A percentile compares a stretch with the other conserved stretches of the same genome.
phyloP scores from a whole-genome alignment of 2,113 vertebrate species.

The Noturus placidus region DNA sequence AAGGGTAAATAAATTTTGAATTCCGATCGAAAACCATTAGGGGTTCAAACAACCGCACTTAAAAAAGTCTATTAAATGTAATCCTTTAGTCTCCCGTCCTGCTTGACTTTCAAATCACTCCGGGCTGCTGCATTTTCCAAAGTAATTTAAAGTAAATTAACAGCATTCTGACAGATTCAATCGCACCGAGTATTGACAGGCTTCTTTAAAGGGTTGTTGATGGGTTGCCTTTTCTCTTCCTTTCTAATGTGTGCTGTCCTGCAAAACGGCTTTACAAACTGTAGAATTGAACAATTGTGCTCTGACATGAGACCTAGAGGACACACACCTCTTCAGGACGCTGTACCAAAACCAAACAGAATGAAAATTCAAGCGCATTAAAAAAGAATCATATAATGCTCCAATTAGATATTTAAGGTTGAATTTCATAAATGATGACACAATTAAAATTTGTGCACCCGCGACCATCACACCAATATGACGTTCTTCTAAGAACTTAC shows the following conservation, averaged over 20 bases:
- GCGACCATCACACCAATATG: background rate
- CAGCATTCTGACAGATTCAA: slow-evolving; percentile 40
- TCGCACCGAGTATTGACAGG: slow-evolving; percentile 36
- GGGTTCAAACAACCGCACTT: slow-evolving; percentile 42
- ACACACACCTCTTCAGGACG: background rate
- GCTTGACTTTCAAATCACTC: slow-evolving; percentile 32
- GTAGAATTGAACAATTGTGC: background rate
- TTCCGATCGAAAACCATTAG: background rate
- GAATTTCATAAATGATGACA: background rate
- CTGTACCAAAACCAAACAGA: background rate
- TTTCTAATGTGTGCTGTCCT: background rate
- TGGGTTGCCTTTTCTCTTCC: background rate
- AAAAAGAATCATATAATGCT: background rate
- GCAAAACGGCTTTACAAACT: background rate
- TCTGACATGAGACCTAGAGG: background rate
- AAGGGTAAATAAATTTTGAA: background rate
- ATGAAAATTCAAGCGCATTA: background rate
- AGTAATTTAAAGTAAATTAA: slow-evolving; percentile 38
- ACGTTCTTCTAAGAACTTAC: background rate
- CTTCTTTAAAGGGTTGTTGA: slow-evolving; percentile 39
- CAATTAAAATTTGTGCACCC: background rate
- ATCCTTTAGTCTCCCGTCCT: slow-evolving; percentile 22
- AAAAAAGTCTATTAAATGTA: slow-evolving; percentile 42
- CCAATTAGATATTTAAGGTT: background rate
- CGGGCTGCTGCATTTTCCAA: slow-evolving; percentile 15